Base-by-base conservation (phyloP, 2,113 vertebrate genomes). In the Ornithorhynchus anatinus region DNA sequence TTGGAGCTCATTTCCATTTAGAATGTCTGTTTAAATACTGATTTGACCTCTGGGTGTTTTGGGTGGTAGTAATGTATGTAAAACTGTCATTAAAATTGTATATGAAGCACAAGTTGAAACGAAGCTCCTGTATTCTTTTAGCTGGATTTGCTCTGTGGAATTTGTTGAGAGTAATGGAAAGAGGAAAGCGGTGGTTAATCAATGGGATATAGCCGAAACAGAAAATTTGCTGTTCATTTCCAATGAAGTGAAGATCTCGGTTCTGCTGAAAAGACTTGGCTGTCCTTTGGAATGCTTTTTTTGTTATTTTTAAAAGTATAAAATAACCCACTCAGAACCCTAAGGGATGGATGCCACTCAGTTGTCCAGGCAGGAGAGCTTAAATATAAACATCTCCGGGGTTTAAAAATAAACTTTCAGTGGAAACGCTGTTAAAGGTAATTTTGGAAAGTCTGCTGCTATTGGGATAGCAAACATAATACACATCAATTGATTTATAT, bases 1-100 rank as follows among this genome's bases (percentile, higher is more conserved):
- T 69, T 81, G 69, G 54, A 81, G 22, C 75, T 90, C 84, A 91
- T 89, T 92, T 92, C 79, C 86, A 88, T 91, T 93, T 89, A 89
- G 83, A 91, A 89, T 77, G 83, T 86, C 80, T 90, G 62, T 87
- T 92, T 85, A 92, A 92, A 89, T 72, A 83, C 64, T 73, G 70
- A 77, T 81, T 88, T 93, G 85, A 90, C 88, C 84, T 86, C 81
- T 87, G 62, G 43, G 50, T 82, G 45, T 78, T 71, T 82, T 82
- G 71, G 48, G 29, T 38, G 32, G 50, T 73, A 48, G 47, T 74
- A 89, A 81, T 84, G 43, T 61, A 77, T 66, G 51, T 72, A 81
- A 88, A 92, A 88, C 45, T 57, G 51, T 75, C 76, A 85, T 77
- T 77, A 88, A 89, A 85, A 88, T 27, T 79, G 70, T 52, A 40